Base-by-base conservation (phyloP, 2,113 vertebrate genomes). In the Pteropus alecto region DNA sequence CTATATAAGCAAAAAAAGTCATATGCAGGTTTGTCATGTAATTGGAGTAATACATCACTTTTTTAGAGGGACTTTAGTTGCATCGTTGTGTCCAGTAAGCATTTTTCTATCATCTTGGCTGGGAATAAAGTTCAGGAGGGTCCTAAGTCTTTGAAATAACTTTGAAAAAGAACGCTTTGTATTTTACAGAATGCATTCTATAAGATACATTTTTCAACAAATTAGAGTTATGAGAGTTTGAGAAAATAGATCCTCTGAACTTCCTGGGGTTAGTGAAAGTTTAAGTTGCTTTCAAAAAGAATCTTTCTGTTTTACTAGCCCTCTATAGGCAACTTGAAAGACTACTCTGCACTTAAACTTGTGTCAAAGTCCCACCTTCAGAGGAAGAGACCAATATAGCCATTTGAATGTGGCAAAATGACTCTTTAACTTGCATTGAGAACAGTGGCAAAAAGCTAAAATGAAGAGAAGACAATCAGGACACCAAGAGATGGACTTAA, bases 101-200 rank as follows among this genome's bases (percentile, higher is more conserved):
- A 83, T 73, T 95, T 96, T 98, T 97, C 95, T 94, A 86, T 91
- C 60, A 96, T 93, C 51, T 94, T 97, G 68, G 46, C 95, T 94
- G 70, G 54, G 10, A 95, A 71, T 51, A 97, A 98, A 98, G 30
- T 94, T 98, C 94, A 56, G 21, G 92, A 97, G 87, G 97, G 87
- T 65, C 61, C 12, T 46, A 87, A 61, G 8, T 71, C 78, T 97
- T 97, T 93, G 88, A 97, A 98, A 96, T 94, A 9, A 96, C 96
- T 98, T 97, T 98, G 95, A 96, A 97, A 98, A 98, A 81, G 19
- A 96, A 60, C 18, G n/a, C 14, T 93, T 94, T 0, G 7, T 96
- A 70, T 97, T 98, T 97, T 96, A 87, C 56, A 93, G 93, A 98
- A 97, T 51, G 51, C 51, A 51, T 51, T 51, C 51, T 51, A 51